These are phyloP conservation scores for Phyllotis vaccarum DNA, from an alignment of 2,797 vertebrate species.

Conservation along the genomic window DNA sequence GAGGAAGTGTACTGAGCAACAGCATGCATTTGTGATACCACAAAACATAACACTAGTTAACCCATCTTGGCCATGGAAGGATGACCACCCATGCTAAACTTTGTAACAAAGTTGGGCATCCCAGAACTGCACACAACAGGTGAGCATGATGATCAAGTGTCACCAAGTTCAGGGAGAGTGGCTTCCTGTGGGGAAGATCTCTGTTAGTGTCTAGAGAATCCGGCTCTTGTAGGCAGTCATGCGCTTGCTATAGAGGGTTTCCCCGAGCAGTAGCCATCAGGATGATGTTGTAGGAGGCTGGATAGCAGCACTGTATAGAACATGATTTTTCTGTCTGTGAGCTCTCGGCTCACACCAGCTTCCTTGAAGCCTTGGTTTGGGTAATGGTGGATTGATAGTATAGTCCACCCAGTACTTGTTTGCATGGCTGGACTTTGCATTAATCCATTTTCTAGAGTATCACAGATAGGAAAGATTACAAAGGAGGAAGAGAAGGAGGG, in stretches of 20 bases:
- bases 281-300: neutral
- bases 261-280: neutral
- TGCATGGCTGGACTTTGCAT: too few species aligned
- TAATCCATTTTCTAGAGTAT: neutral
- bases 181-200: neutral
- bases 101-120: constrained; percentile 57
- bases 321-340: too few species aligned
- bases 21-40: constrained; percentile 73
- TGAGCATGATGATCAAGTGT: neutral
- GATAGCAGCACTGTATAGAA: neutral
- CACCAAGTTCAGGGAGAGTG: neutral
- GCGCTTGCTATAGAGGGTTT: neutral
- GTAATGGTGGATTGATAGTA: accelerated
- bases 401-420: too few species aligned
- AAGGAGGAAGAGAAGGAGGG: neutral
- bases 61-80: constrained; percentile 64
- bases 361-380: neutral
- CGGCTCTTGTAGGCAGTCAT: neutral
- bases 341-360: neutral
- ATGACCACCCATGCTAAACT: constrained; percentile 60
- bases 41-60: constrained; percentile 79
- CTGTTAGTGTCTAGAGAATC: too few species aligned
- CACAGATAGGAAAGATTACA: neutral
- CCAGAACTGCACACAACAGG: too few species aligned
- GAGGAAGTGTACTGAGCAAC: neutral